Percentiles rank a stretch among this genome's conserved stretches.
Evolutionary conservation across 2,113 vertebrate genomes (phyloP).

Genomic region (Stomatorhinus ivindoensis): DNA sequence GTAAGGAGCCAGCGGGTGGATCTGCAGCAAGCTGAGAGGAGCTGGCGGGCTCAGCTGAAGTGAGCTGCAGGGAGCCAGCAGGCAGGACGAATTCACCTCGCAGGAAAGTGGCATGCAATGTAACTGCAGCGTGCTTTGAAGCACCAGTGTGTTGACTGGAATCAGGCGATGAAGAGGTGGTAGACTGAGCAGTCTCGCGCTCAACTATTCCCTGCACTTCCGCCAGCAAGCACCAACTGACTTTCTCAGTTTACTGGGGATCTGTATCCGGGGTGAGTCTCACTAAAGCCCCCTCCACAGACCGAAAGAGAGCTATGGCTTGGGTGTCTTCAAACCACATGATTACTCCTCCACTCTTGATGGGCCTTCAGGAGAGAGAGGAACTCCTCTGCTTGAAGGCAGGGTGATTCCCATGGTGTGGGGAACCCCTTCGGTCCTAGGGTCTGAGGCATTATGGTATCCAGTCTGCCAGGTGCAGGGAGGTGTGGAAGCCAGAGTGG

Average conservation of each 20-base stretch:
- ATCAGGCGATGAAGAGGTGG: background rate
- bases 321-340: background rate
- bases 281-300: background rate
- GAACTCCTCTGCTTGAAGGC: background rate
- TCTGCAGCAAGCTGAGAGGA: background rate
- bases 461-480: background rate
- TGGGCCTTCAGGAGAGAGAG: background rate
- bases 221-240: background rate
- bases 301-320: background rate
- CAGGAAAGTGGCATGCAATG: background rate
- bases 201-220: background rate
- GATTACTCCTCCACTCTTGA: background rate
- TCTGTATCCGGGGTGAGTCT: background rate
- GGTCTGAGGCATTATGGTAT: background rate
- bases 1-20: background rate
- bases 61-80: background rate
- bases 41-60: background rate
- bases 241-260: background rate
- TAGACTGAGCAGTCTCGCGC: background rate
- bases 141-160: background rate
- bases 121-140: background rate
- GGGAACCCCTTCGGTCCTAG: background rate
- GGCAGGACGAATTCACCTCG: background rate
- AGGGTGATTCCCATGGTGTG: background rate
- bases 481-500: background rate